Evolutionary conservation across 92 coral and sea anemone genomes (phyloP), one percentile per base, ranked within the genome.

Genomic region (Micromussa lordhowensis): DNA sequence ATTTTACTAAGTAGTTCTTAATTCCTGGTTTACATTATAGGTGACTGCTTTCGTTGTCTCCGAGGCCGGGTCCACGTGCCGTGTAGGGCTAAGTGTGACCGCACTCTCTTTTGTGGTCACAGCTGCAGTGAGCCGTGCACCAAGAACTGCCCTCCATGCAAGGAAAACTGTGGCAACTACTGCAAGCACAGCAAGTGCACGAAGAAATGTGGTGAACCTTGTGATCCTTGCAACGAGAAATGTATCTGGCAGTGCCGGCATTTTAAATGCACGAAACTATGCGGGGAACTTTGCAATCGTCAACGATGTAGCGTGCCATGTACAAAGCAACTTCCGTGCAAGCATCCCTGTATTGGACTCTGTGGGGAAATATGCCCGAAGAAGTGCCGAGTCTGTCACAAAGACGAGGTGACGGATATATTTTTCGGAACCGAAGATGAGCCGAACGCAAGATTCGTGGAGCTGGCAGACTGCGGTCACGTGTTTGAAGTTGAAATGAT

Each of bases 351-450:
- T 76, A 96, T 96, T 28, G 99, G 99, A 61, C 89, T 97, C 84
- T 97, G 99, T 77, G 99, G 99, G 58, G 99, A 97, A 70, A 88
- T 86, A 40, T 96, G 99, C 86, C 99, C 99, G 24, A 90, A 89
- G 75, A 96, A 96, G 82, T 97, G 99, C 88, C 93, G 98, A 81
- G 92, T 80, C 32, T 97, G 99, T 57, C 59, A 97, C 81, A 91
- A 91, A 83, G 98, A 94, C 40, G 99, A 95, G 69, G 98, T 97
- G 51, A 94, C 98, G 2, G 97, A 91, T 87, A 93, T 97, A 19
- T 75, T 95, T 34, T 94, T 95, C 84, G 99, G 99, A 54, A 85
- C 86, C 57, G 99, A 97, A 89, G 98, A 94, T 44, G 96, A 97
- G 34, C 89, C 90, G 24, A 91, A 87, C 28, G 99, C 99, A 9